Conservation (phyloP, 1,140 invertebrate genomes). For the Leptinotarsa defecta region DNA sequence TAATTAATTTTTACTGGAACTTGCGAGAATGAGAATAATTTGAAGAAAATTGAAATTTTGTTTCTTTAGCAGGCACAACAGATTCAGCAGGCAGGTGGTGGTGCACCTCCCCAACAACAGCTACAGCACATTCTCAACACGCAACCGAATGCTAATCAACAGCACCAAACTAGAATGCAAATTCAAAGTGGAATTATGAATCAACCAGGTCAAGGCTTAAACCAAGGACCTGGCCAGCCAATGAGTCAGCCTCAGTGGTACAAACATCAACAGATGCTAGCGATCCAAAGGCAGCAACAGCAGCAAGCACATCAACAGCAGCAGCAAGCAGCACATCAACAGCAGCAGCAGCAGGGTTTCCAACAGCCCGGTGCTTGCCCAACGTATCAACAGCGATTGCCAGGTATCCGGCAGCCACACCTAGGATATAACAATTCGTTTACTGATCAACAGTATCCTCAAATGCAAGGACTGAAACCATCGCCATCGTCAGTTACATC, state of each 20-base stretch:
- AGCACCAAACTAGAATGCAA: conserved; percentile 49
- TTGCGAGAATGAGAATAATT: too few species aligned
- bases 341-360: conserved; percentile 57
- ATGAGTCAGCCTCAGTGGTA: conserved; percentile 57
- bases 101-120: conserved; percentile 55
- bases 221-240: conserved; percentile 56
- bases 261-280: conserved; percentile 63
- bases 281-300: conserved; percentile 58
- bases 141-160: conserved; percentile 55
- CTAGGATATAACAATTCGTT: conserved; percentile 57
- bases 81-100: conserved; percentile 49
- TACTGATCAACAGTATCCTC: conserved; percentile 54
- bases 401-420: conserved; percentile 56
- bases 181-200: conserved; percentile 58
- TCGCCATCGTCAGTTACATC: conserved; percentile 70
- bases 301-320: conserved; percentile 36
- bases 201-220: conserved; percentile 53
- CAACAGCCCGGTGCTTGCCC: conserved; percentile 53
- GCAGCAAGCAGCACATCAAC: conserved; percentile 49
- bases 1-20: too few species aligned
- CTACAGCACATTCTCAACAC: conserved; percentile 63
- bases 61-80: conserved; percentile 47
- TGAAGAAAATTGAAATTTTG: background rate
- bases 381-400: conserved; percentile 54
- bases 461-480: conserved; percentile 63